Conservation (phyloP, 2,113 vertebrate species). For the Turnix velox region DNA sequence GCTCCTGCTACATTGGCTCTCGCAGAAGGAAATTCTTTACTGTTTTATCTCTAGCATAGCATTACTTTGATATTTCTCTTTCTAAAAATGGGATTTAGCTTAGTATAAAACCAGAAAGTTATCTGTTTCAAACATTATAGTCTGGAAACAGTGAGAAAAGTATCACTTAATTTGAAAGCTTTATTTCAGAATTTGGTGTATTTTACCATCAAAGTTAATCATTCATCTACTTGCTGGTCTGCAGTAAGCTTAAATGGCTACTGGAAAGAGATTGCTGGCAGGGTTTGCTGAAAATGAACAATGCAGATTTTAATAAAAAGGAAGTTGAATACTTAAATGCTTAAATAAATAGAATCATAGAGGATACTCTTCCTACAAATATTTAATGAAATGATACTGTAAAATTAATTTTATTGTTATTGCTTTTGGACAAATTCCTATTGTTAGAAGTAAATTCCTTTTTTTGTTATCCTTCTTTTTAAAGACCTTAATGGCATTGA, state of each 20-base stretch:
- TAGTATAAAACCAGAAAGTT: constrained; percentile 39
- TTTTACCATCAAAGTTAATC: constrained; percentile 18
- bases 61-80: background rate
- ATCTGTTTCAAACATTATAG: constrained; percentile 32
- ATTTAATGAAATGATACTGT: background rate
- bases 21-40: constrained; percentile 9
- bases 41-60: background rate
- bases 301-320: background rate
- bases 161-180: constrained; percentile 6
- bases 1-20: background rate
- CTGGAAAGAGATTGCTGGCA: background rate
- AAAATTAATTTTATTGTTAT: background rate
- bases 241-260: background rate
- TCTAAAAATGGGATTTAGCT: constrained; percentile 6
- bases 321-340: background rate
- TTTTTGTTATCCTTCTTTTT: background rate
- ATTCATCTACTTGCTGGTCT: background rate
- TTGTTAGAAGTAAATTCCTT: background rate
- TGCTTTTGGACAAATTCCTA: background rate
- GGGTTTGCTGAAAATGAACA: background rate
- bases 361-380: background rate
- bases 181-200: constrained; percentile 6
- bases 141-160: constrained; percentile 33
- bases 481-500: background rate
- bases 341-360: background rate